Evolutionary conservation across 2,888 invertebrate genomes (phyloP).

Genomic region (Phaedon cochleariae): DNA sequence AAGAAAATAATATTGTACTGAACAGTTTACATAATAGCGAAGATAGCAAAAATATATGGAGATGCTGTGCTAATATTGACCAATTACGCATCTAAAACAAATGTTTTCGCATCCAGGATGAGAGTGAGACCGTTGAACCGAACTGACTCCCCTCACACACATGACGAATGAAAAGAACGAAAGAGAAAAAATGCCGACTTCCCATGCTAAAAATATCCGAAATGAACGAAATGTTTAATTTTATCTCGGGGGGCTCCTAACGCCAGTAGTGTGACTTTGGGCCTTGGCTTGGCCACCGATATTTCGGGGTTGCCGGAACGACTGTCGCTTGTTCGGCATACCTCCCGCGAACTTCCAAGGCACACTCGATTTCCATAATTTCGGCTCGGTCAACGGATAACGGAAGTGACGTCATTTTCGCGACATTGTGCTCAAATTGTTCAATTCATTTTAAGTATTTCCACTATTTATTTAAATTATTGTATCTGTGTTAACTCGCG

Average conservation of each 20-base stretch:
- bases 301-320: slow-evolving; percentile 41
- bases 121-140: neutral
- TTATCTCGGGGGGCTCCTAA: slow-evolving; percentile 49
- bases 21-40: too few species aligned
- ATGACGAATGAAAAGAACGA: slow-evolving; percentile 38
- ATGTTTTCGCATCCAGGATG: neutral
- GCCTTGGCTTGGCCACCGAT: slow-evolving; percentile 35
- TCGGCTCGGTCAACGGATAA: slow-evolving; percentile 1
- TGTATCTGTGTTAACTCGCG: slow-evolving; percentile 19
- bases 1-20: too few species aligned
- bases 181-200: slow-evolving; percentile 54
- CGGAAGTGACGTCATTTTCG: slow-evolving; percentile 9
- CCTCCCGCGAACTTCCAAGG: slow-evolving; percentile 45
- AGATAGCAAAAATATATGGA: too few species aligned
- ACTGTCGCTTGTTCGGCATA: slow-evolving; percentile 12
- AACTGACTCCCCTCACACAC: slow-evolving; percentile 20
- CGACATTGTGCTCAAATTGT: neutral
- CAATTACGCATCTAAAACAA: neutral
- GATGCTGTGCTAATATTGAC: too few species aligned
- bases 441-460: slow-evolving; percentile 10
- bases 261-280: slow-evolving; percentile 39
- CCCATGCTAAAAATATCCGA: slow-evolving; percentile 57
- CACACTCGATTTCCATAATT: slow-evolving; percentile 9
- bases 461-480: slow-evolving; percentile 22
- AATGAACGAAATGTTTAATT: slow-evolving; percentile 56